Conservation (phyloP, 2,113 vertebrate genomes). For the Hydrolagus affinis region DNA sequence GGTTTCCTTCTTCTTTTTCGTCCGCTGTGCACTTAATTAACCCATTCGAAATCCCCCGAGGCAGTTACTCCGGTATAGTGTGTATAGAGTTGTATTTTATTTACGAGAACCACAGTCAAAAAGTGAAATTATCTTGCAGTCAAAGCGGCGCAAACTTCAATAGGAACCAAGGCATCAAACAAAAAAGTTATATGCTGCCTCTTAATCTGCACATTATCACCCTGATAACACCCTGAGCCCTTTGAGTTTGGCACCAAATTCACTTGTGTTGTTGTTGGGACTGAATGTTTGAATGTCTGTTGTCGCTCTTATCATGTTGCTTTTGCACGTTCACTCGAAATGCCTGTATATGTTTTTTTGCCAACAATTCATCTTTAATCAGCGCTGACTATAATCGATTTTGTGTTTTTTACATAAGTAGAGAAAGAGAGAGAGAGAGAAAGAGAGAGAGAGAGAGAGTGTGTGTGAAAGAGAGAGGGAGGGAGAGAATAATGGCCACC, state of each 20-base stretch:
- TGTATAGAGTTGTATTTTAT: too few relatives aligned
- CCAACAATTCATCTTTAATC: slow-evolving; percentile 14
- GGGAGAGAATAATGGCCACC: background rate
- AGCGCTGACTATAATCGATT: background rate
- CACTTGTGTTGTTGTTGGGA: background rate
- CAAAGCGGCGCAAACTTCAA: too few relatives aligned
- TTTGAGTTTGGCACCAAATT: slow-evolving; percentile 5
- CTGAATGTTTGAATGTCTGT: background rate
- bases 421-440: background rate
- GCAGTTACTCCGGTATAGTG: too few relatives aligned
- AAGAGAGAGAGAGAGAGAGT: background rate
- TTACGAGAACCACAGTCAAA: too few relatives aligned
- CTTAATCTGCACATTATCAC: background rate
- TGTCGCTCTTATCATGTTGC: background rate
- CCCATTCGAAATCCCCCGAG: too few relatives aligned
- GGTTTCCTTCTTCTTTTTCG: too few relatives aligned
- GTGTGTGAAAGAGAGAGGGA: too few relatives aligned
- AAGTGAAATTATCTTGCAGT: too few relatives aligned
- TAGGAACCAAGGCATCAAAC: too few relatives aligned
- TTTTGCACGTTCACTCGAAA: slow-evolving; percentile 18
- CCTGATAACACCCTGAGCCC: background rate
- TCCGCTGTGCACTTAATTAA: too few relatives aligned
- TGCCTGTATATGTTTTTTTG: background rate
- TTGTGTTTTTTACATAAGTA: background rate
- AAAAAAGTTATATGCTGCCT: background rate